Conservation (phyloP, 92 coral and sea anemone genomes). For the Umimayanthus kanabou region DNA sequence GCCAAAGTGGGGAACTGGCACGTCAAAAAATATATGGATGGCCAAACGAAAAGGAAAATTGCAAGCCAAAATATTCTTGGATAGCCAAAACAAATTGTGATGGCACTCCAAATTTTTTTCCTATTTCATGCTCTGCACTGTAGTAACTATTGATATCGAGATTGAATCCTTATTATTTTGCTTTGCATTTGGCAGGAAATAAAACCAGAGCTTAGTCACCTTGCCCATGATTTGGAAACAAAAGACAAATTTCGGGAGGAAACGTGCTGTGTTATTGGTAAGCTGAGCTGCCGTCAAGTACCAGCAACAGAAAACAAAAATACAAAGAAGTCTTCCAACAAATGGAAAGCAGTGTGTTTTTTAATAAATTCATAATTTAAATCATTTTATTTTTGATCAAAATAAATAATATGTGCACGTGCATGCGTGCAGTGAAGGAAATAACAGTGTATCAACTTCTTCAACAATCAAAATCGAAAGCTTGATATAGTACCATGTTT, state of each 20-base stretch:
- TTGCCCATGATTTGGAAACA: constrained; percentile 88
- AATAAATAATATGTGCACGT: too few relatives aligned
- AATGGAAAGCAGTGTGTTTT: not conserved
- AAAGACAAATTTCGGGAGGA: constrained; percentile 95
- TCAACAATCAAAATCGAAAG: not conserved
- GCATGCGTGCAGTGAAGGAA: not conserved
- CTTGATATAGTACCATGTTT: too few relatives aligned
- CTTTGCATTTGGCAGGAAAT: constrained; percentile 67
- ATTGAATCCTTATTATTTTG: not conserved
- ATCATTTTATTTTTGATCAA: not conserved
- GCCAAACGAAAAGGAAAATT: too few relatives aligned
- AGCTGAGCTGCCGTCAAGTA: not conserved
- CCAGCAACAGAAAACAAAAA: not conserved
- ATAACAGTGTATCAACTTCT: too few relatives aligned
- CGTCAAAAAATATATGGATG: too few relatives aligned
- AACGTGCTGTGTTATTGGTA: constrained; percentile 97
- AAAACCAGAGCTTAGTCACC: constrained; percentile 92
- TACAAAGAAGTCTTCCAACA: not conserved
- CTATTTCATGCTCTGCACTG: too few relatives aligned
- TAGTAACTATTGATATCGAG: too few relatives aligned
- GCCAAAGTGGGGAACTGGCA: too few relatives aligned
- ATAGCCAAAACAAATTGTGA: too few relatives aligned
- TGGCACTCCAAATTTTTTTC: too few relatives aligned
- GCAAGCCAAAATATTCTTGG: too few relatives aligned
- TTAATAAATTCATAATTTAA: not conserved